Conservation (phyloP, 2,888 invertebrate species). For the Apeira syringaria region DNA sequence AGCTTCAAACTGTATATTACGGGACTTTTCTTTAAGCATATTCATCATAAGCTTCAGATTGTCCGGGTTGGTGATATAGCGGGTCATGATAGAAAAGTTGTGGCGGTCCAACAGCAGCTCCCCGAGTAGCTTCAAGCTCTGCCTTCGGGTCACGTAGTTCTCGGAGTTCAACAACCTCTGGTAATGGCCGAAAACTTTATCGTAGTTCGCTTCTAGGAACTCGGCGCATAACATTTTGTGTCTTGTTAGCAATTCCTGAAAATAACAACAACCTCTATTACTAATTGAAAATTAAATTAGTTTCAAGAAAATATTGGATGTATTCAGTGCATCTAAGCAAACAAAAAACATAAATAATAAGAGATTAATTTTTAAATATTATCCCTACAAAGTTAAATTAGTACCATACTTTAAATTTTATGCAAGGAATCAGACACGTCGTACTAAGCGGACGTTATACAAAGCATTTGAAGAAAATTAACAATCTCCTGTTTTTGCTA, state of each 20-base stretch:
- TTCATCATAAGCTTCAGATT: conserved; percentile 99
- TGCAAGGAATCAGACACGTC: no score
- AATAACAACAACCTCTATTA: no score
- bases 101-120: conserved; percentile 98
- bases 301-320: no score
- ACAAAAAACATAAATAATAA: no score
- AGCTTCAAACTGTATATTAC: conserved; percentile 99
- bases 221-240: conserved; percentile 98
- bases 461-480: no score
- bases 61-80: conserved; percentile 99
- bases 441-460: no score
- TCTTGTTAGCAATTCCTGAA: conserved; percentile 95
- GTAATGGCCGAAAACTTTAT: conserved; percentile 98
- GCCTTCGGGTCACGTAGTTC: conserved; percentile 99
- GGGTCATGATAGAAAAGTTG: conserved; percentile 99
- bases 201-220: conserved; percentile 99
- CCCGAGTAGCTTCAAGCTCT: conserved; percentile 98
- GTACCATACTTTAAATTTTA: no score
- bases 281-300: no score
- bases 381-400: no score
- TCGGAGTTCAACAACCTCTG: conserved; percentile 98
- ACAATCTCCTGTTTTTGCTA: no score
- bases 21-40: conserved; percentile 99
- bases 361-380: no score
- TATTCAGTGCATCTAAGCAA: no score